A percentile compares a stretch with the other conserved stretches of the same genome.
These are phyloP conservation scores for Agriotes lineatus DNA, from an alignment of 2,888 invertebrate genomes.

Conservation along the genomic window DNA sequence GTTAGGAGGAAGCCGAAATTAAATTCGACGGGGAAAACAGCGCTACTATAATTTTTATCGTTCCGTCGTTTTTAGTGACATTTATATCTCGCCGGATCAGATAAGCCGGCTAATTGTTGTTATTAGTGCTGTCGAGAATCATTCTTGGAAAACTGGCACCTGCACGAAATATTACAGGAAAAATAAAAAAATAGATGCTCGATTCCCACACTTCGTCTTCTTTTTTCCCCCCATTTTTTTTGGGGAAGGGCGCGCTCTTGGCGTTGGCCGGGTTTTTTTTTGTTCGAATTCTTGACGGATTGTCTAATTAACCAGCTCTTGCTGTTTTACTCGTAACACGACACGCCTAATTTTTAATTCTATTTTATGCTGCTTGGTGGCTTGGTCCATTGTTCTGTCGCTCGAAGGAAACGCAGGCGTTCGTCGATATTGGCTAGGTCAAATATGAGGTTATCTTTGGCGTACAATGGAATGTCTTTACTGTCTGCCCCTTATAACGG, in stretches of 20 bases:
- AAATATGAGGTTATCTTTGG: slow-evolving; percentile 27
- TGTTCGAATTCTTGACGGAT: slow-evolving; percentile 27
- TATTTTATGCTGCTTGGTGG: neutral
- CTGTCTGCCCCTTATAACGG: slow-evolving; percentile 16
- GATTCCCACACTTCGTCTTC: slow-evolving; percentile 6
- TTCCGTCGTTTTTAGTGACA: neutral
- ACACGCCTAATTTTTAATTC: neutral
- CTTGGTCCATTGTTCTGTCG: too few relatives aligned
- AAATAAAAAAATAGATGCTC: neutral
- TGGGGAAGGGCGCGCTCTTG: neutral
- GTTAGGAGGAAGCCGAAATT: slow-evolving; percentile 5
- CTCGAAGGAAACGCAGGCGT: neutral
- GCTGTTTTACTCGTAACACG: neutral
- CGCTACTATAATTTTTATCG: too few relatives aligned
- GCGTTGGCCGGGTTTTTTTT: slow-evolving; percentile 25
- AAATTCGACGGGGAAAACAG: neutral
- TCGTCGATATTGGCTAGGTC: slow-evolving; percentile 11
- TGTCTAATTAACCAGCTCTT: slow-evolving; percentile 28
- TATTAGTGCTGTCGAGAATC: neutral
- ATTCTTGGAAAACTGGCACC: slow-evolving; percentile 1
- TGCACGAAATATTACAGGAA: neutral
- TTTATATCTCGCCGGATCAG: too few relatives aligned
- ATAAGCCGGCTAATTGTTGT: too few relatives aligned
- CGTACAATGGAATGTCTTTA: slow-evolving; percentile 20
- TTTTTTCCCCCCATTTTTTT: neutral